phyloP scores from a whole-genome alignment of 2,797 vertebrate genomes.

The Hydrocynus forskahlii region DNA sequence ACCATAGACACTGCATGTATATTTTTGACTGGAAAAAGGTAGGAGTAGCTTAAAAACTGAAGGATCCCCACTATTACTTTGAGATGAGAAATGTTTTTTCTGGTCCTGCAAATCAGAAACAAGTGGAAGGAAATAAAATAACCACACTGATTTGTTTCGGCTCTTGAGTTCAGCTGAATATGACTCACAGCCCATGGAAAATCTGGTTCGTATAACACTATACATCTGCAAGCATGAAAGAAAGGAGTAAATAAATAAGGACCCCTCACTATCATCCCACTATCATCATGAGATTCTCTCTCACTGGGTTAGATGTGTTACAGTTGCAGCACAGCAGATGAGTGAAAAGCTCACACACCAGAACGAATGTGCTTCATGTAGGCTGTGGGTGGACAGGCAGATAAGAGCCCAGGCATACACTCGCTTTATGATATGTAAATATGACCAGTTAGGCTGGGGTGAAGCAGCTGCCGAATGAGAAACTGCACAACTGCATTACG shows the following conservation, averaged over 20 bases:
- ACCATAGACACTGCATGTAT: too few species aligned
- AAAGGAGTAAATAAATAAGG: neutral
- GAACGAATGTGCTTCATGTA: neutral
- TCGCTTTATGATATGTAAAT: neutral
- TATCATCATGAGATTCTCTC: neutral
- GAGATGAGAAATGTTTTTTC: too few species aligned
- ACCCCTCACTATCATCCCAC: neutral
- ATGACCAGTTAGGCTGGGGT: conserved; percentile 29
- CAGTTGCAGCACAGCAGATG: neutral
- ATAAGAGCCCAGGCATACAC: neutral
- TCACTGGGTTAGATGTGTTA: neutral
- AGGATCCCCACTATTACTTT: too few species aligned
- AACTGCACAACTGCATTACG: too few species aligned
- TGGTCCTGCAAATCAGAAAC: too few species aligned
- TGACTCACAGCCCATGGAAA: too few species aligned
- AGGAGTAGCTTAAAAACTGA: too few species aligned
- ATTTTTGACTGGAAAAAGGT: too few species aligned
- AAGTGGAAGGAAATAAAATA: too few species aligned
- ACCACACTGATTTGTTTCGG: too few species aligned
- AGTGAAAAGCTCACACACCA: neutral
- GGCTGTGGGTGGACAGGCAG: neutral
- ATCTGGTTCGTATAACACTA: neutral
- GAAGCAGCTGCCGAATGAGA: conserved; percentile 9
- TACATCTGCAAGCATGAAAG: neutral
- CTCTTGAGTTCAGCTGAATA: too few species aligned